These are phyloP conservation scores for Caenorhabditis sinica DNA, from an alignment of 2,888 invertebrate species.

Conservation along the genomic window DNA sequence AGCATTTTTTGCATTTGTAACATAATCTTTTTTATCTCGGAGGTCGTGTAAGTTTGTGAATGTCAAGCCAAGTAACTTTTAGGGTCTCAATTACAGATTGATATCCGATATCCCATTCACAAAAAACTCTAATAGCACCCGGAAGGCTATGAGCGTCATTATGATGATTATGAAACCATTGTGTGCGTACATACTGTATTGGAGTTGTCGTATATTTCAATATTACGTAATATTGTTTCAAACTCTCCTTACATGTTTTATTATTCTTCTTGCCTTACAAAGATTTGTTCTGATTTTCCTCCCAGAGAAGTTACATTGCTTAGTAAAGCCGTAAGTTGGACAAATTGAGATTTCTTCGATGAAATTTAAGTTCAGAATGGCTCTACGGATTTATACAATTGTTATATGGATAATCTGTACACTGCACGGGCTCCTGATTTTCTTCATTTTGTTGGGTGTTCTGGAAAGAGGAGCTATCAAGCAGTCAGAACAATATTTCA, in stretches of 20 bases:
- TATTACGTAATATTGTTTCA: constrained; percentile 2
- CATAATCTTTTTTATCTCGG: neutral
- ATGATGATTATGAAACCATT: neutral
- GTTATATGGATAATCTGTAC: neutral
- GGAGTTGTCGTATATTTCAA: neutral
- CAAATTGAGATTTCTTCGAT: neutral
- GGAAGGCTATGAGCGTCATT: neutral
- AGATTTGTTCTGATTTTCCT: constrained; percentile 21
- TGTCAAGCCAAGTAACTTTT: neutral
- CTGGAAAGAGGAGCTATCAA: neutral
- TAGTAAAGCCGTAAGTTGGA: constrained; percentile 23
- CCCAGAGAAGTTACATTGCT: constrained; percentile 7
- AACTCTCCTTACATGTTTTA: constrained; percentile 8
- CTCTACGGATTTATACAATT: neutral
- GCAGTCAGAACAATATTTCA: neutral
- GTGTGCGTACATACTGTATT: neutral
- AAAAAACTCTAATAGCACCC: neutral
- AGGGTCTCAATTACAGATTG: neutral
- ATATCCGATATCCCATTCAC: neutral
- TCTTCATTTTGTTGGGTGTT: neutral
- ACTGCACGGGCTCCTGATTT: neutral
- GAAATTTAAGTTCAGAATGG: constrained; percentile 1
- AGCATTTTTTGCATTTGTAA: constrained; percentile 10
- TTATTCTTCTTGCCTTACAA: constrained; percentile 27
- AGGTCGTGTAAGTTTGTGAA: neutral